Percentiles rank a stretch among this genome's conserved stretches.
These are phyloP conservation scores for Papilio elwesi DNA, from an alignment of 2,888 invertebrate genomes.

Conservation along the genomic window DNA sequence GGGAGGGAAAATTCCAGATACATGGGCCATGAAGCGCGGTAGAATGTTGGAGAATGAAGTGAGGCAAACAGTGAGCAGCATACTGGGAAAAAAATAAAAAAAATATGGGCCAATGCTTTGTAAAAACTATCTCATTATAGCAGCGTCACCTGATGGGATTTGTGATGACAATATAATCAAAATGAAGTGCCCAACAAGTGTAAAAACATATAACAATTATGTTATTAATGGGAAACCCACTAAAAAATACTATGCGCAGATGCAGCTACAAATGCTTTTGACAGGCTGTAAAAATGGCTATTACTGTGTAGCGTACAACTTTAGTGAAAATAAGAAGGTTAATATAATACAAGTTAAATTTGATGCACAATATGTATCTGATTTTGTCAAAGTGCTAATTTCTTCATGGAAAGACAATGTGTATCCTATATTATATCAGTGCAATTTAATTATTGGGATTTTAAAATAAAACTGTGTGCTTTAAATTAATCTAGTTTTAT, in stretches of 20 bases:
- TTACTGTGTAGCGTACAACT: slow-evolving; percentile 7
- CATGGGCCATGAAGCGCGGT: slow-evolving; percentile 30
- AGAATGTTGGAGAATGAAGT: slow-evolving; percentile 40
- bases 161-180: slow-evolving; percentile 43
- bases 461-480: slow-evolving; percentile 5
- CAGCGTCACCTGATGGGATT: slow-evolving; percentile 44
- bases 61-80: slow-evolving; percentile 29
- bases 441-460: slow-evolving; percentile 10
- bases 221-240: slow-evolving; percentile 43
- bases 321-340: slow-evolving; percentile 40
- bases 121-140: slow-evolving; percentile 43
- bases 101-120: slow-evolving; percentile 39
- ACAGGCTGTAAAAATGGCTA: slow-evolving; percentile 9
- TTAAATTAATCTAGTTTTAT: slow-evolving; percentile 27
- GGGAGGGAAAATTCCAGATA: slow-evolving; percentile 47
- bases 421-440: slow-evolving; percentile 43
- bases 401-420: slow-evolving; percentile 42
- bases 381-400: neutral
- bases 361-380: slow-evolving; percentile 39
- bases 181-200: slow-evolving; percentile 45
- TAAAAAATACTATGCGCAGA: neutral
- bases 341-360: slow-evolving; percentile 45
- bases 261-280: slow-evolving; percentile 11
- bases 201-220: slow-evolving; percentile 32
- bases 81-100: slow-evolving; percentile 41